Base-by-base conservation (phyloP, 2,888 invertebrate species). In the Panzeria rudis region DNA sequence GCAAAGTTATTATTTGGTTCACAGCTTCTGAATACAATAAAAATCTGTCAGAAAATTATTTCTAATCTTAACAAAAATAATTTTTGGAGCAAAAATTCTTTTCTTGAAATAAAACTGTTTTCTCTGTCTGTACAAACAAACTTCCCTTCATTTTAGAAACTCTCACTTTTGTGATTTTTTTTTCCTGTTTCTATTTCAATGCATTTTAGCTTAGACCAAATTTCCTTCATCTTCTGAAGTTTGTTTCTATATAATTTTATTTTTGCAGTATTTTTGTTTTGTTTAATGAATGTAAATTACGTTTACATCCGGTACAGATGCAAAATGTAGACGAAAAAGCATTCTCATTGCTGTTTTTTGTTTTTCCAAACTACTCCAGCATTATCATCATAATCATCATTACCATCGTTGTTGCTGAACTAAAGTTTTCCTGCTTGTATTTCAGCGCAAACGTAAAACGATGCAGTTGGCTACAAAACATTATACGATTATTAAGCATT, bases 211-310 rank as follows among this genome's bases (percentile, higher is more conserved):
- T 73, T 59, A 20, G 29, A 62, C 29, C 0, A 79, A 54, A 71
- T 64, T 54, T 71, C 7, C 54, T 20, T 15, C 44, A 44, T 38
- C 47, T 78, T 38, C 56, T 61, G 44, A 17, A 25, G 23, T 69
- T 20, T 15, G 15, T 62, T 56, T 17, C 1, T 8, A 13, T 52
- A 9, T 38, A 44, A 9, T 77, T 56, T 38, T 54, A 7, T 61
- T 56, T 72, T 41, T 62, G 41, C 52, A 32, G 9, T 59, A 56
- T 56, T 64, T 73, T 72, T 64, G 75, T 66, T 56, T 68, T 52
- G 11, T 47, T 84, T 80, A 80, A 84, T 72, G 76, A 84, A 72
- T 61, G 52, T 77, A 68, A 80, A 84, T 84, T 66, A 80, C 17
- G 20, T 62, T 50, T 32, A 71, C 71, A 80, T 84, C 76, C 80